Base-by-base conservation (phyloP, 1,140 invertebrate species). In the Heliothis subflexa region DNA sequence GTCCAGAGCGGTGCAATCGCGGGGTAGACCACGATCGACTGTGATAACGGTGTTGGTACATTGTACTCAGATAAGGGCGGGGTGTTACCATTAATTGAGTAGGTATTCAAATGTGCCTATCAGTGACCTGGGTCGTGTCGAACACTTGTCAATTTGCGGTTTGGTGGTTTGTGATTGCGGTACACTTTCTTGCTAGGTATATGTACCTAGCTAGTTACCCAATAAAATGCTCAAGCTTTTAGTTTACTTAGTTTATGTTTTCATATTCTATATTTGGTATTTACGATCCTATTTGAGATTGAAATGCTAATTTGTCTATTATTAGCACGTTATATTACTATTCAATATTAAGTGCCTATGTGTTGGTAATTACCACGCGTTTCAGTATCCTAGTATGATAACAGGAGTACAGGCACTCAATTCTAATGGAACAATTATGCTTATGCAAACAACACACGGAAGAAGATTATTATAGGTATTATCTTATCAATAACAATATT, bases 1-100 rank as follows among this genome's bases (percentile, higher is more conserved):
- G 64, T 54, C 52, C 57, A 75, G 33, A 40, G 79, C 64, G 78
- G 76, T 82, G 79, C 82, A 72, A 25, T 59, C 52, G 49, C 16
- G 9, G 25, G 70, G n/a, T 3, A 40, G 28, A 64, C 47, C 57
- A 47, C 73, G 47, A 50, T 66, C 50, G 47, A 75, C 28, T n/a
- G 25, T 54, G 59, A 78, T 74, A 70, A 70, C 47, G n/a, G 40
- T 62, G 33, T 40, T 45, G n/a, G 61, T n/a, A 62, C 28, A 62
- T 50, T 50, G 18, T 70, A 70, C 47, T 70, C 14, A 28, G 66
- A 70, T 70, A 70, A 52, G 47, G 21, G 11, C 14, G 18, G 9
- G 13, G 10, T 12, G 18, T 64, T 28, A 66, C 62, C 62, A 49
- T 49, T 66, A 21, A 66, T 62, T 47, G 33, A 40, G 33, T 40